These are phyloP conservation scores for Pseudorasbora parva DNA, from an alignment of 2,113 vertebrate genomes.

Conservation along the genomic window DNA sequence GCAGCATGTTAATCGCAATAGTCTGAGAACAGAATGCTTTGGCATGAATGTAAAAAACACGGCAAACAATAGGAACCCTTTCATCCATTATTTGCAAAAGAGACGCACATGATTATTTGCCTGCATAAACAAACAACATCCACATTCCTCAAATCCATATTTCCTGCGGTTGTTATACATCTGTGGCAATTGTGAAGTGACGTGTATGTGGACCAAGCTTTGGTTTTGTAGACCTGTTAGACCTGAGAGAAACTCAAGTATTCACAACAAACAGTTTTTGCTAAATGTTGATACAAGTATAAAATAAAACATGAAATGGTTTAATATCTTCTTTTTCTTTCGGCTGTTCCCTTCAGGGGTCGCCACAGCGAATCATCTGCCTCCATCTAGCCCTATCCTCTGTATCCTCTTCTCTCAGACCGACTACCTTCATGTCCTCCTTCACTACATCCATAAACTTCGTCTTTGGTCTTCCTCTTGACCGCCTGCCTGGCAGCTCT, in stretches of 20 bases:
- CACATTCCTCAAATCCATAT: slow-evolving; percentile 2
- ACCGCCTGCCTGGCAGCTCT: too few relatives aligned
- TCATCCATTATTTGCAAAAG: slow-evolving; percentile 27
- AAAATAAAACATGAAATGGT: too few relatives aligned
- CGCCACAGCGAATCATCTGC: too few relatives aligned
- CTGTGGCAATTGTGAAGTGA: neutral
- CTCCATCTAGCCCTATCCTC: too few relatives aligned
- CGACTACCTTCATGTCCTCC: too few relatives aligned
- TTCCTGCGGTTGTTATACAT: slow-evolving; percentile 1
- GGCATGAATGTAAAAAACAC: slow-evolving; percentile 17
- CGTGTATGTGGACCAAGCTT: neutral
- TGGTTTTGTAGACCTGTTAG: neutral
- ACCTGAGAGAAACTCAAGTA: neutral
- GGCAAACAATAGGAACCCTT: slow-evolving; percentile 11
- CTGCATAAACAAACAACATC: slow-evolving; percentile 27
- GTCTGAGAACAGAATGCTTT: slow-evolving; percentile 17
- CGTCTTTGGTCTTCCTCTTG: too few relatives aligned
- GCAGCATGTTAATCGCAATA: neutral
- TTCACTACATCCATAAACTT: too few relatives aligned
- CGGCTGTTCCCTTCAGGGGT: too few relatives aligned
- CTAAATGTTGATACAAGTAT: too few relatives aligned
- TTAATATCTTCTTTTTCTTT: too few relatives aligned
- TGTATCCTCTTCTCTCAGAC: too few relatives aligned
- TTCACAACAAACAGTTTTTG: too few relatives aligned
- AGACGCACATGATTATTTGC: slow-evolving; percentile 16